Evolutionary conservation across 2,888 invertebrate species (phyloP), one percentile per base, ranked within the genome.

Genomic region (Brachyopa scutellaris): DNA sequence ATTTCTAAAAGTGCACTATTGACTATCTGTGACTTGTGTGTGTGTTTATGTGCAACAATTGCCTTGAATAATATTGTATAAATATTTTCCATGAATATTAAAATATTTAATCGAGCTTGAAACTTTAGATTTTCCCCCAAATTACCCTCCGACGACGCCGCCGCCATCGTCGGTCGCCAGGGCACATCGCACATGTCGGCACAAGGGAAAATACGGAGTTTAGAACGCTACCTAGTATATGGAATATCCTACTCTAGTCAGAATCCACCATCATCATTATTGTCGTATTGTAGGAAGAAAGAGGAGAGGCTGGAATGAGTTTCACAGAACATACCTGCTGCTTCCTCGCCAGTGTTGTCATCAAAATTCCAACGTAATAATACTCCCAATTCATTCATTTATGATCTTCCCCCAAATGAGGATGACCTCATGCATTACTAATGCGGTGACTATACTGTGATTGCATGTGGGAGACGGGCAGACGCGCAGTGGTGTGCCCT

Each of bases 341-440:
- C 21, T 45, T 51, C 42, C 53, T 45, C 53, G 13, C 13, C 36
- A 26, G 21, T 45, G 38, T 51, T 66, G 59, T 66, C 66, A 73
- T 79, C 79, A 79, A 73, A 79, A 62, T 59, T 73, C 47, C 51
- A 67, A 33, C 55, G 29, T 29, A 47, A 40, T 73, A 55, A 61
- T 79, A 53, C 45, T 61, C 73, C 61, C 73, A 55, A 66, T 79
- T 79, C 73, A 61, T 79, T 79, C 45, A 79, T 73, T 79, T 73
- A 79, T 79, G 79, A 79, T 79, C 40, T 55, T 55, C 33, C 13
- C 47, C 19, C 53, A 69, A 69, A 38, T 49, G 17, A 9, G 57
- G 47, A 74, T 76, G 74, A 69, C 80, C 76, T 80, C 62, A 76
- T 80, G 80, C 80, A 80, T 80, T 57, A 57, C 49, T 76, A 69